Base-by-base conservation (phyloP, 2,113 vertebrate genomes). In the Morone chrysops region DNA sequence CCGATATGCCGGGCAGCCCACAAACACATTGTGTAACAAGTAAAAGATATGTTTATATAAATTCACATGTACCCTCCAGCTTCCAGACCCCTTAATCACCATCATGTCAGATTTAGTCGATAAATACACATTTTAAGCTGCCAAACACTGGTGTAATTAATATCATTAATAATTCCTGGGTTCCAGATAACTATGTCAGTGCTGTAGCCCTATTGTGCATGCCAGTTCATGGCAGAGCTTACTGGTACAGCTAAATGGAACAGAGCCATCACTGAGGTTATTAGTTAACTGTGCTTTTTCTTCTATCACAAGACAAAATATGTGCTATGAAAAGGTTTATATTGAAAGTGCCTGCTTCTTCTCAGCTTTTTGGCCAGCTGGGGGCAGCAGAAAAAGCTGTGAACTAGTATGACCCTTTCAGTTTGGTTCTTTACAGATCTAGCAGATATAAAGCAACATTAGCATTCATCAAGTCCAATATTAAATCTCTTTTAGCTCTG, bases 141-240 rank as follows among this genome's bases (percentile, higher is more conserved):
- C 45, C 68, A 48, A 72, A 59, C 71, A 38, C 12, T 16, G n/a
- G 4, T 57, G 59, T 60, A 60, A 77, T 38, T 38, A 45, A 70
- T 16, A 66, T 38, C 50, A 18, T 71, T 40, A 69, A 63, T 63
- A 59, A 68, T 18, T 22, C 36, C 54, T 57, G 62, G 45, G n/a
- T 76, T 76, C 16, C 66, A 82, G 25, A 67, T 57, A 71, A 61
- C 40, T 40, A 56, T 70, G 53, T 51, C n/a, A 2, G 56, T 31
- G 31, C 31, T 31, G 31, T 31, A 40, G 70, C 40, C 56, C 38
- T 18, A 12, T 12, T 17, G 51, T 73, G 16, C 53, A 67, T 60
- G 51, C 61, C 25, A 50, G 48, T 77, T 83, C 45, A 59, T 6
- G 47, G 50, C 41, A 12, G 47, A 59, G 61, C 38, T 9, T 38